A percentile compares a stretch with the other conserved stretches of the same genome.
Evolutionary conservation across 1,140 invertebrate species (phyloP).

Genomic region (Proctacanthus coquilletti): DNA sequence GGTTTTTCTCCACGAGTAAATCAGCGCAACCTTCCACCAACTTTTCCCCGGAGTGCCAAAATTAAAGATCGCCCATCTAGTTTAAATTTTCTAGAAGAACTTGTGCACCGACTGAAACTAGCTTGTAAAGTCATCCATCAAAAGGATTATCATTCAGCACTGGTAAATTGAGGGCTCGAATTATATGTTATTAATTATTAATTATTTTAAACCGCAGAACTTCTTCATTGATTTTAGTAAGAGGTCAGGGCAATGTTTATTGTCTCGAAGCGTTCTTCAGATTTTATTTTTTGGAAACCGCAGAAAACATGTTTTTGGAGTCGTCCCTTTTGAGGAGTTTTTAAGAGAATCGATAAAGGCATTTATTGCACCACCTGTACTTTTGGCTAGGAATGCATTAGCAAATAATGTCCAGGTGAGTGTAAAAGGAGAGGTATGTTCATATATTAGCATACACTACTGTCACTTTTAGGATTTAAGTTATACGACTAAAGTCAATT

Average conservation of each 20-base stretch:
- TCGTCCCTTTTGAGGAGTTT: slow-evolving; percentile 55
- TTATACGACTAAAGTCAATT: too few species aligned
- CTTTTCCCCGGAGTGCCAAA: slow-evolving; percentile 93
- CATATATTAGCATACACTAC: background rate
- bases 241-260: slow-evolving; percentile 72
- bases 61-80: slow-evolving; percentile 75
- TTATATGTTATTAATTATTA: background rate
- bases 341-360: slow-evolving; percentile 67
- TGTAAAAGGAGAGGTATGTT: background rate
- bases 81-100: slow-evolving; percentile 67
- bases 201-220: slow-evolving; percentile 43
- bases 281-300: slow-evolving; percentile 51
- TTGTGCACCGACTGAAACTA: slow-evolving; percentile 62
- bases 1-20: slow-evolving; percentile 93
- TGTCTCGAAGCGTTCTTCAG: slow-evolving; percentile 85
- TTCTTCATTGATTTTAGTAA: slow-evolving; percentile 87
- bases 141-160: slow-evolving; percentile 61
- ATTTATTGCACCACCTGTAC: slow-evolving; percentile 77
- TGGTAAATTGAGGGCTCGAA: slow-evolving; percentile 41
- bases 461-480: too few species aligned
- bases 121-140: slow-evolving; percentile 70
- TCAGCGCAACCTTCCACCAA: slow-evolving; percentile 84
- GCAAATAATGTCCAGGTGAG: slow-evolving; percentile 35
- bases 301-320: slow-evolving; percentile 31
- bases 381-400: slow-evolving; percentile 50